Evolutionary conservation across 2,888 invertebrate genomes (phyloP).

Genomic region (Caenorhabditis becei): DNA sequence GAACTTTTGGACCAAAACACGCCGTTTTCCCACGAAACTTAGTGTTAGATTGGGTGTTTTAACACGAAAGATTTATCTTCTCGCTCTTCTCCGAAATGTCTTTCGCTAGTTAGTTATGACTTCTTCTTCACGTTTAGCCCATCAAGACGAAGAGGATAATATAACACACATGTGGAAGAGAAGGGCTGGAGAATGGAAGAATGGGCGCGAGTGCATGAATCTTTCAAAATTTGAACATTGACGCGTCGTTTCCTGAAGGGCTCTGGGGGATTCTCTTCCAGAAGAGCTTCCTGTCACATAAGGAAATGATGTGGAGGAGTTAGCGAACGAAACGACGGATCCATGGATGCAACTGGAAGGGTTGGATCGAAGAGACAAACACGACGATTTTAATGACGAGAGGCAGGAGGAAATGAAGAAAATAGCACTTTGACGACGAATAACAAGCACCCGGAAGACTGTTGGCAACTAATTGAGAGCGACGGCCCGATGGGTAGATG

Average conservation of each 20-base stretch:
- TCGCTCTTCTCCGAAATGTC: constrained; percentile 18
- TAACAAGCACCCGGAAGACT: constrained; percentile 8
- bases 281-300: constrained; percentile 46
- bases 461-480: not conserved
- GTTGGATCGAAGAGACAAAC: not conserved
- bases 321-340: not conserved
- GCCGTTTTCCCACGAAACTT: constrained; percentile 28
- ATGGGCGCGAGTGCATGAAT: constrained; percentile 46
- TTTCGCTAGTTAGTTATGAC: constrained; percentile 12
- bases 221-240: constrained; percentile 45
- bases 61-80: not conserved
- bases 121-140: constrained; percentile 8
- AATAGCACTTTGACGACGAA: constrained; percentile 7
- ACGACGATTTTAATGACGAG: constrained; percentile 12
- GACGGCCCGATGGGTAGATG: not conserved
- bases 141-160: constrained; percentile 6
- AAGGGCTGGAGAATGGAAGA: not conserved
- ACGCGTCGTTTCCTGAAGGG: constrained; percentile 35
- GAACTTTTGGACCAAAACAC: constrained; percentile 47
- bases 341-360: not conserved
- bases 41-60: constrained; percentile 33
- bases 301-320: constrained; percentile 12
- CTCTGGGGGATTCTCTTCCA: constrained; percentile 32
- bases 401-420: not conserved
- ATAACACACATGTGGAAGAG: constrained; percentile 30